Percentiles rank a stretch among this genome's conserved stretches.
Evolutionary conservation across 2,797 vertebrate genomes (phyloP).

Genomic region (Sciurus vulgaris): DNA sequence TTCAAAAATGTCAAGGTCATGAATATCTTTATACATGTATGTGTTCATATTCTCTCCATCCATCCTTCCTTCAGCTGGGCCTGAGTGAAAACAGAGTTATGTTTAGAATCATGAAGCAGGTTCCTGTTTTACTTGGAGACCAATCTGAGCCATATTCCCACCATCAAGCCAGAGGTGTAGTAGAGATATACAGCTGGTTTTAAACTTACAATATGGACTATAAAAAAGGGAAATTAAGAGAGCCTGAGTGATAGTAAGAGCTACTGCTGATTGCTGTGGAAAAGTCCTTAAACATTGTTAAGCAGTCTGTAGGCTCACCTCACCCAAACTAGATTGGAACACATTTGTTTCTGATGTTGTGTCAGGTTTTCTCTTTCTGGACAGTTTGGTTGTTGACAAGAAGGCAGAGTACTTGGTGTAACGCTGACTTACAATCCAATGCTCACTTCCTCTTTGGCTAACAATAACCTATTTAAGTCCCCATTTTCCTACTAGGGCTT

Average conservation of each 20-base stretch:
- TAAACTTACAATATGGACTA: conserved; percentile 18
- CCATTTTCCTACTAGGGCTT: not conserved
- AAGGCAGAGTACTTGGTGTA: not conserved
- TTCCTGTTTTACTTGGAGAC: not conserved
- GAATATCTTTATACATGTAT: not conserved
- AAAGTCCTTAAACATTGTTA: not conserved
- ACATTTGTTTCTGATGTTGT: not conserved
- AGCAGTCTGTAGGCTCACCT: not conserved
- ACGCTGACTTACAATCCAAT: not conserved
- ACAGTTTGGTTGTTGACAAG: not conserved
- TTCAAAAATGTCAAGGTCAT: conserved; percentile 40
- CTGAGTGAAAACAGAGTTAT: not conserved
- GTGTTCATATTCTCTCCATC: not conserved
- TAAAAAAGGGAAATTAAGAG: not conserved
- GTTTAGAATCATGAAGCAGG: not conserved
- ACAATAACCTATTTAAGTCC: not conserved
- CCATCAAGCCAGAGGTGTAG: not conserved
- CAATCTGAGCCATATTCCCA: not conserved
- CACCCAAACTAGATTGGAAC: not conserved
- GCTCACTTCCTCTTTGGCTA: not conserved
- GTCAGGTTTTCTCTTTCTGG: conserved; percentile 24
- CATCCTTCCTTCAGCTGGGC: not conserved
- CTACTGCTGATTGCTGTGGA: not conserved
- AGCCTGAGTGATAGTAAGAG: not conserved
- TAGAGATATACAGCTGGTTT: not conserved